These are phyloP conservation scores for Phoeniculus purpureus DNA, from an alignment of 2,797 vertebrate species.

Conservation along the genomic window DNA sequence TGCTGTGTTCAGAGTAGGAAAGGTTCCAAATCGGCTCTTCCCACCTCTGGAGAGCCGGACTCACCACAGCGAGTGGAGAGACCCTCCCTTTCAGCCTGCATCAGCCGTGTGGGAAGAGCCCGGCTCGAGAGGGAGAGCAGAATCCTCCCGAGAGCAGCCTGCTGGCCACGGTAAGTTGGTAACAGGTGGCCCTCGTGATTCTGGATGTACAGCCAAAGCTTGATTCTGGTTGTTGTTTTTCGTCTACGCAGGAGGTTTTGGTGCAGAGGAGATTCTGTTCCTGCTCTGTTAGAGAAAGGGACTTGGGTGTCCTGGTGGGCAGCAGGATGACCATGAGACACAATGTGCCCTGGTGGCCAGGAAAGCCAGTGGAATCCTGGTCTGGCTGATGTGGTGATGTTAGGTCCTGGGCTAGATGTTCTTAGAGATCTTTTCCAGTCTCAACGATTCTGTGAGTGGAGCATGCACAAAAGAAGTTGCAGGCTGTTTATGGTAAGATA, in stretches of 20 bases:
- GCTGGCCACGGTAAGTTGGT: neutral
- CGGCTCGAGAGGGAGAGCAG: neutral
- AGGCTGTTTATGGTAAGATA: neutral
- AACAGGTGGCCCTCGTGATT: neutral
- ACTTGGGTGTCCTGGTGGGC: neutral
- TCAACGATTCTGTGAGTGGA: neutral
- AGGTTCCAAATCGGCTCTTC: neutral
- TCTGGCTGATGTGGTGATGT: no score
- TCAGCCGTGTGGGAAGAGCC: neutral
- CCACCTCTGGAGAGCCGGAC: accelerated
- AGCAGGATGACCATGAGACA: no score
- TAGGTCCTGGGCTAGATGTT: no score
- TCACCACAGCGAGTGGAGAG: no score
- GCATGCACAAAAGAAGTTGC: neutral
- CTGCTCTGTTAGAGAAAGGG: neutral
- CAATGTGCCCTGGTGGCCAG: no score
- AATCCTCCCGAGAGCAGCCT: neutral
- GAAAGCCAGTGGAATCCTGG: no score
- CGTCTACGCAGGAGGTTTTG: neutral
- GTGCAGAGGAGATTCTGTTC: neutral
- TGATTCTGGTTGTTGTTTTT: no score
- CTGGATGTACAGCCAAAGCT: neutral
- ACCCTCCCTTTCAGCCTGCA: neutral
- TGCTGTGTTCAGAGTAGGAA: neutral
- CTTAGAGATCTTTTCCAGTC: no score